phyloP scores from a whole-genome alignment of 1,140 invertebrate genomes.

The Nebria ingens region DNA sequence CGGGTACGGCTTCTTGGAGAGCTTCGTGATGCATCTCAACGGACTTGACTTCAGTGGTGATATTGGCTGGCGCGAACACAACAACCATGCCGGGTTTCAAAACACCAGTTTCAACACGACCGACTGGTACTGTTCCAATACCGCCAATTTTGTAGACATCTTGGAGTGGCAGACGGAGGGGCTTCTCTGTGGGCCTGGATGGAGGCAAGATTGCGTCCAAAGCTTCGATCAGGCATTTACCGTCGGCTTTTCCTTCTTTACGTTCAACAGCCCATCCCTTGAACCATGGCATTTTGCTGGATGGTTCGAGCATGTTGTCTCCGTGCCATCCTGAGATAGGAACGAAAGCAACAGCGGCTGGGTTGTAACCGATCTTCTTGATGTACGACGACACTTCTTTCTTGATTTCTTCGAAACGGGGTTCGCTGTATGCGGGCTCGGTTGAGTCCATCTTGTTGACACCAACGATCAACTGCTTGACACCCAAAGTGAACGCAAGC shows the following conservation, averaged over 20 bases:
- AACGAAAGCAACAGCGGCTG: constrained; percentile 80
- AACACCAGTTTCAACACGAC: constrained; percentile 91
- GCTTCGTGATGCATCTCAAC: constrained; percentile 95
- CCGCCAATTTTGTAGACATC: constrained; percentile 99
- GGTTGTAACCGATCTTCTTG: constrained; percentile 94
- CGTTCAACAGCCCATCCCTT: constrained; percentile 82
- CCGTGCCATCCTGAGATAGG: constrained; percentile 93
- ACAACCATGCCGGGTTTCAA: constrained; percentile 90
- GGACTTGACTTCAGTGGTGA: constrained; percentile 93
- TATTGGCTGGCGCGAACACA: constrained; percentile 75
- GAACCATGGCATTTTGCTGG: constrained; percentile 81
- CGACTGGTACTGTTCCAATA: constrained; percentile 96
- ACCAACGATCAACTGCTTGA: constrained; percentile 88
- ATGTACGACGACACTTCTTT: constrained; percentile 86
- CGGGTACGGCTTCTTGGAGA: constrained; percentile 73
- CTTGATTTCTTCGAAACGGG: constrained; percentile 84
- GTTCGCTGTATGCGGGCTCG: constrained; percentile 77
- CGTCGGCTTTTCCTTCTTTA: constrained; percentile 72
- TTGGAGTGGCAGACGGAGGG: constrained; percentile 83
- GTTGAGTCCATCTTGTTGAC: constrained; percentile 97
- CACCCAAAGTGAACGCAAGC: constrained; percentile 86
- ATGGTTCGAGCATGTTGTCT: constrained; percentile 83
- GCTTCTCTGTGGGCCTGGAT: constrained; percentile 74
- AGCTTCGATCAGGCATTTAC: constrained; percentile 79
- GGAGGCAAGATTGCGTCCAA: constrained; percentile 82